These are phyloP conservation scores for Apteryx mantelli DNA, from an alignment of 2,113 vertebrate genomes.

Conservation along the genomic window DNA sequence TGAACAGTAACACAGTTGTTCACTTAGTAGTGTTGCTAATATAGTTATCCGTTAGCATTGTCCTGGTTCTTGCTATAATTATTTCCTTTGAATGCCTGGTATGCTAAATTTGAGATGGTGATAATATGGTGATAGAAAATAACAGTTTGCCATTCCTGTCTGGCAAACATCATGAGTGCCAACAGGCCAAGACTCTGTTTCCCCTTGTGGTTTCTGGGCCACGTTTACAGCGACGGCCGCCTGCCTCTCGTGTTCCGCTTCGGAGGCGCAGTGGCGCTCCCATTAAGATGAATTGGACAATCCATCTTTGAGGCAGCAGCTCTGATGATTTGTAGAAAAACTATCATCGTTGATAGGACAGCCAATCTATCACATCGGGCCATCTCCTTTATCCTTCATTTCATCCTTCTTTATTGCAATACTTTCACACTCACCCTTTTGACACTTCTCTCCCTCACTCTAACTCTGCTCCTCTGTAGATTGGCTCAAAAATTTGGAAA, in stretches of 20 bases:
- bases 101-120: not conserved
- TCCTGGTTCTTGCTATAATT: not conserved
- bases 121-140: rapidly evolving
- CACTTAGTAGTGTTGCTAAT: rapidly evolving
- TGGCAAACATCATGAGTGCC: rapidly evolving
- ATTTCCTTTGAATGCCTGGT: not conserved
- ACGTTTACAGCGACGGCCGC: rapidly evolving
- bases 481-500: not conserved
- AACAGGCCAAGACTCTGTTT: not conserved
- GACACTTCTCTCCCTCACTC: not conserved
- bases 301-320: not conserved
- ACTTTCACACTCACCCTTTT: not conserved
- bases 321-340: not conserved
- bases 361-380: not conserved
- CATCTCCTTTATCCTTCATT: not conserved
- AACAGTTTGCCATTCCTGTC: rapidly evolving
- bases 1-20: rapidly evolving
- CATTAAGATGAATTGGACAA: not conserved
- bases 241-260: too few species aligned
- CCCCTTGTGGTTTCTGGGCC: too few species aligned
- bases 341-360: not conserved
- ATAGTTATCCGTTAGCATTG: rapidly evolving
- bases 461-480: not conserved
- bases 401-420: not conserved
- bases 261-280: not conserved